Evolutionary conservation across 2,113 vertebrate species (phyloP), one percentile per base, ranked within the genome.

Genomic region (Eleginops maclovinus): DNA sequence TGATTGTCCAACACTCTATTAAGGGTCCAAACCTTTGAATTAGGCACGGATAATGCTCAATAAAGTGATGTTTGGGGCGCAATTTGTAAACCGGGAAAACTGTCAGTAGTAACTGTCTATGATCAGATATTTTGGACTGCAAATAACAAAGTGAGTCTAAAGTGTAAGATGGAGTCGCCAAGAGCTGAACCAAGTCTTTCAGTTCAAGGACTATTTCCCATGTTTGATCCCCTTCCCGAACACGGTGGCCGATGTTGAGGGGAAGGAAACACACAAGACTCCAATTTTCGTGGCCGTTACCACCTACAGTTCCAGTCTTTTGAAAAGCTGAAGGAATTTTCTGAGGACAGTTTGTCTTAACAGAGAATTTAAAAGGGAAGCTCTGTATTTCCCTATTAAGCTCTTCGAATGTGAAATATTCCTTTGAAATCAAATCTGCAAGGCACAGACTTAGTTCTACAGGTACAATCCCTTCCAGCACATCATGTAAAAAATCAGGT

Each of bases 111-210:
- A n/a, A n/a, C n/a, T n/a, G n/a, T n/a, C n/a, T n/a, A n/a, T n/a
- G n/a, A n/a, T n/a, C n/a, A n/a, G n/a, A n/a, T n/a, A n/a, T n/a
- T n/a, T n/a, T n/a, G n/a, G n/a, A n/a, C n/a, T n/a, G n/a, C n/a
- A n/a, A n/a, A n/a, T n/a, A n/a, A n/a, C n/a, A n/a, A n/a, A n/a
- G n/a, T n/a, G n/a, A n/a, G 26, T 36, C 28, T 36, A 9, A 2
- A 36, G 56, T 58, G 53, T 15, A 55, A 14, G 7, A 28, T 16
- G 54, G n/a, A 15, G 24, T 56, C 0, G 72, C 44, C 36, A 74
- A 46, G 9, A 74, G 17, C 12, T 75, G 50, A 5, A 66, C 72
- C 26, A 75, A 36, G 62, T 67, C 63, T 41, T 75, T 75, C 1
- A 75, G 53, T 8, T 67, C 54, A 67, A 67, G 74, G 21, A 76